These are phyloP conservation scores for Corythaixoides concolor DNA, from an alignment of 2,113 vertebrate species.

Conservation along the genomic window DNA sequence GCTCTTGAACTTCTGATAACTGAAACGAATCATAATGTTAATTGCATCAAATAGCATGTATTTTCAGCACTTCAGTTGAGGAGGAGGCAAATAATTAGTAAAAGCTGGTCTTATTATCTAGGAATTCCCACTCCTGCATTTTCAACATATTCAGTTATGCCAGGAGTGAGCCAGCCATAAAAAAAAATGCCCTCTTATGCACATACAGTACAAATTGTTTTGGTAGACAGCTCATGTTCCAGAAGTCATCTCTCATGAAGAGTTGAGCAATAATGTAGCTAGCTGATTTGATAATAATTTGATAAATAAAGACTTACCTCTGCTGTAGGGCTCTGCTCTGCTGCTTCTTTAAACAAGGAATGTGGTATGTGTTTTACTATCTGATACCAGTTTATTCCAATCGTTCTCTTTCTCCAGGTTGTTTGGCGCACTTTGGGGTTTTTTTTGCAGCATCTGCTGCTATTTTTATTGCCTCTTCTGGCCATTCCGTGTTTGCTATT, in stretches of 20 bases:
- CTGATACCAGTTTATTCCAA: not conserved
- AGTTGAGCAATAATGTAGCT: not conserved
- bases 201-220: not conserved
- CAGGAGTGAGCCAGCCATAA: not conserved
- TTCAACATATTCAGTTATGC: slow-evolving; percentile 4
- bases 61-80: slow-evolving; percentile 22
- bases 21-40: not conserved
- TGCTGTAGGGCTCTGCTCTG: not conserved
- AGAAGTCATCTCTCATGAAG: not conserved
- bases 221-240: not conserved
- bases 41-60: not conserved
- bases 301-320: not conserved
- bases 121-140: not conserved
- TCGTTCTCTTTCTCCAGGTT: not conserved
- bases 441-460: not conserved
- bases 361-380: not conserved
- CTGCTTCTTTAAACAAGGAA: not conserved
- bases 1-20: not conserved
- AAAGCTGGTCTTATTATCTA: not conserved
- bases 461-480: not conserved
- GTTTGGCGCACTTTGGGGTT: not conserved
- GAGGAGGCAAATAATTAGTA: not conserved
- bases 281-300: not conserved
- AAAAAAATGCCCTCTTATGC: not conserved
- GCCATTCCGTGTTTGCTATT: not conserved